These are phyloP conservation scores for Triplophysa bombifrons DNA, from an alignment of 2,797 vertebrate species.

Conservation along the genomic window DNA sequence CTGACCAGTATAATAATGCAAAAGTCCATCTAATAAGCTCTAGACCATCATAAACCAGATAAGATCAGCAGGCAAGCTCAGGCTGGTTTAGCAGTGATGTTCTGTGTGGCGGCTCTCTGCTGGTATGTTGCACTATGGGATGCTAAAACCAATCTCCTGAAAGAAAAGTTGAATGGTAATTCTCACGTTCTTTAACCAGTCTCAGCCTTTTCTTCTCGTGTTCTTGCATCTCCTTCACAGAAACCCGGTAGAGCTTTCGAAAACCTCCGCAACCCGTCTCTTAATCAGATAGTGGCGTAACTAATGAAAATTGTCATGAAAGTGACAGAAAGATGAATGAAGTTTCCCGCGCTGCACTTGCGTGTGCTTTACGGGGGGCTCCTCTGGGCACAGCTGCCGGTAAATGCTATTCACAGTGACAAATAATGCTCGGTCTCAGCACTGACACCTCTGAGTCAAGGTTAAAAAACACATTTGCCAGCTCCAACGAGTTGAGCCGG, in stretches of 20 bases:
- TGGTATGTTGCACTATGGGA: neutral
- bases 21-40: neutral
- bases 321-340: slow-evolving; percentile 99
- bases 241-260: slow-evolving; percentile 51
- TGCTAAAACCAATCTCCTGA: neutral
- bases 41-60: neutral
- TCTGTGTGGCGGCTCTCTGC: neutral
- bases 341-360: slow-evolving; percentile 82
- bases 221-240: slow-evolving; percentile 43
- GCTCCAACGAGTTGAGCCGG: slow-evolving; percentile 57
- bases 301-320: slow-evolving; percentile 92
- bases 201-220: neutral
- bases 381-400: slow-evolving; percentile 81
- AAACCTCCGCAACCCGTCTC: slow-evolving; percentile 59
- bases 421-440: slow-evolving; percentile 86
- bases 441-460: slow-evolving; percentile 90
- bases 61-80: neutral
- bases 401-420: slow-evolving; percentile 91
- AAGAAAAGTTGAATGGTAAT: neutral
- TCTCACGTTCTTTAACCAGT: neutral
- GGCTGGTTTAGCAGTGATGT: neutral
- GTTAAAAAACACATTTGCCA: slow-evolving; percentile 86
- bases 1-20: neutral
- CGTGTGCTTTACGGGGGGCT: slow-evolving; percentile 71
- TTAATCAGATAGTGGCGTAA: slow-evolving; percentile 92